Conservation (phyloP, 2,113 vertebrate genomes). For the Cyprinodon brontotheroides region DNA sequence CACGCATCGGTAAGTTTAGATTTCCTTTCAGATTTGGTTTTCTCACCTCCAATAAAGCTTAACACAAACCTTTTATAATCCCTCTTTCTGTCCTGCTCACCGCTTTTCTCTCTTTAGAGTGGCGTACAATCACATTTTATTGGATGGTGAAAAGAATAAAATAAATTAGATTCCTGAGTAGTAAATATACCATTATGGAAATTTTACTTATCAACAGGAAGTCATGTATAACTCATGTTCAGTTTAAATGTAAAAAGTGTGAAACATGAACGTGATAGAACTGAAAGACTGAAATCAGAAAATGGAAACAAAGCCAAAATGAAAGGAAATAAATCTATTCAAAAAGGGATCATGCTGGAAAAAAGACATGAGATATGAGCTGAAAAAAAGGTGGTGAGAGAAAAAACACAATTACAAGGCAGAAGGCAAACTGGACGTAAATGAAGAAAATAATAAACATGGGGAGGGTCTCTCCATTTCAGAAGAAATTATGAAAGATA, state of each 20-base stretch:
- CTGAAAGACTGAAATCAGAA: constrained; percentile 1
- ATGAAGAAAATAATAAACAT: not conserved
- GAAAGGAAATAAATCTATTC: not conserved
- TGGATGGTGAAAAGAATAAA: constrained; percentile 48
- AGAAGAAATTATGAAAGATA: constrained; percentile 21
- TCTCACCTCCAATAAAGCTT: constrained; percentile 41
- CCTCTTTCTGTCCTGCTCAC: constrained; percentile 18
- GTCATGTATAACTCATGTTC: constrained; percentile 34
- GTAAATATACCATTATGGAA: constrained; percentile 56
- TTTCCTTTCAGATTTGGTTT: constrained; percentile 33
- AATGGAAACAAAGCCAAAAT: not conserved
- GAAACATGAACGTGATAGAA: constrained; percentile 7
- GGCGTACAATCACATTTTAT: constrained; percentile 56
- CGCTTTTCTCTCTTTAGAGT: constrained; percentile 34
- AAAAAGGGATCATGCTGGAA: not conserved
- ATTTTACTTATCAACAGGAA: constrained; percentile 39
- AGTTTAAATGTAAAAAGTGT: not conserved
- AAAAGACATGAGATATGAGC: not conserved
- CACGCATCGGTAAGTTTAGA: constrained; percentile 37
- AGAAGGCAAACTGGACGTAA: not conserved
- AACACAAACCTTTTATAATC: constrained; percentile 38
- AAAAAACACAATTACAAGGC: not conserved
- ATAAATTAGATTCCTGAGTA: constrained; percentile 61
- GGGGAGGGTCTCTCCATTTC: constrained; percentile 10
- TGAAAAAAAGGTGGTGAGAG: not conserved